These are phyloP conservation scores for Pseudochirops corinnae DNA, from an alignment of 2,797 vertebrate species.

Conservation along the genomic window DNA sequence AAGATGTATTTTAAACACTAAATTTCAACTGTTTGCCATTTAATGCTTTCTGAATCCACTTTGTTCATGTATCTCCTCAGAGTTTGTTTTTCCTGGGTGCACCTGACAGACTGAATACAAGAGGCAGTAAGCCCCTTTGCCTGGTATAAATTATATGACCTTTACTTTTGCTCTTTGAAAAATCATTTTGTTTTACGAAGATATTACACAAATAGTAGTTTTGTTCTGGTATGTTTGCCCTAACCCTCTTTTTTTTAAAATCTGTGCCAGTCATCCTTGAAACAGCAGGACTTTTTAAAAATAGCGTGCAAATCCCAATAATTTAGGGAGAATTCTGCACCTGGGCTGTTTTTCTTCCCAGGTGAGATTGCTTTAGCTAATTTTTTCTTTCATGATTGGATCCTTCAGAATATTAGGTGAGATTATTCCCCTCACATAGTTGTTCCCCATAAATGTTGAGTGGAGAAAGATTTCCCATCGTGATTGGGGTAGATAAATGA, in stretches of 20 bases:
- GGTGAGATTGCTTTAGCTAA: slow-evolving; percentile 52
- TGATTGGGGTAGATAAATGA: slow-evolving; percentile 19
- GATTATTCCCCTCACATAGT: slow-evolving; percentile 57
- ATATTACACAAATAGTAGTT: not conserved
- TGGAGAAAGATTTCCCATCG: slow-evolving; percentile 51
- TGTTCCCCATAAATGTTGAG: slow-evolving; percentile 47
- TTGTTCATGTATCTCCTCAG: slow-evolving; percentile 8
- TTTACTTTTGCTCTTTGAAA: slow-evolving; percentile 37
- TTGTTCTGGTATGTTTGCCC: not conserved
- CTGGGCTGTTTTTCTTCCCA: slow-evolving; percentile 55
- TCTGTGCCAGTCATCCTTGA: slow-evolving; percentile 13
- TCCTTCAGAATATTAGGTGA: slow-evolving; percentile 59
- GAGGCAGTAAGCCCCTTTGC: not conserved
- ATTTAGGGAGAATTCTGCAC: slow-evolving; percentile 37
- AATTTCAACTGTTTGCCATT: slow-evolving; percentile 55
- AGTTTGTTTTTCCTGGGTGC: not conserved
- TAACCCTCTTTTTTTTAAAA: slow-evolving; percentile 27
- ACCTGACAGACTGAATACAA: not conserved
- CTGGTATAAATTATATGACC: not conserved
- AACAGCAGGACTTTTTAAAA: slow-evolving; percentile 55
- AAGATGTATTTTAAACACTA: slow-evolving; percentile 51
- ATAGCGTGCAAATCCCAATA: slow-evolving; percentile 12
- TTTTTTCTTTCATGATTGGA: slow-evolving; percentile 34
- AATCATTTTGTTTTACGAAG: slow-evolving; percentile 39
- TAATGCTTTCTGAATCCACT: not conserved